Evolutionary conservation across 2,797 vertebrate genomes (phyloP).

Genomic region (Squalus acanthias): DNA sequence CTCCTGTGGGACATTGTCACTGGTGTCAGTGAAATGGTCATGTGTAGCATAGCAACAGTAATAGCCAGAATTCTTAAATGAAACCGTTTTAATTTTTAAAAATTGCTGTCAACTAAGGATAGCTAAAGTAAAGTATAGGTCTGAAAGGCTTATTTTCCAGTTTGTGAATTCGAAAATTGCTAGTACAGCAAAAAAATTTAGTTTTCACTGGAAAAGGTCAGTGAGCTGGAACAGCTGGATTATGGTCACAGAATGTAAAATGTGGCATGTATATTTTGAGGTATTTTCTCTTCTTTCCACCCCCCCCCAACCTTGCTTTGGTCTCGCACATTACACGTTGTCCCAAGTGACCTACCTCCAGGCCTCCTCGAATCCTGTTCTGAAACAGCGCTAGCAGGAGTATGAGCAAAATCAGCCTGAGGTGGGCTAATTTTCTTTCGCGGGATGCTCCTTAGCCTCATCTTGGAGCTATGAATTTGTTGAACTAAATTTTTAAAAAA

Average conservation of each 20-base stretch:
- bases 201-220: neutral
- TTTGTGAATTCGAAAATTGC: neutral
- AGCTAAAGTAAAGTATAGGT: neutral
- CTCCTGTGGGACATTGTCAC: neutral
- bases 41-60: too few relatives aligned
- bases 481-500: too few relatives aligned
- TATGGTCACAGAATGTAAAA: neutral
- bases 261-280: neutral
- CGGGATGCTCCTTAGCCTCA: too few relatives aligned
- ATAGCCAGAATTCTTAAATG: too few relatives aligned
- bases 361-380: too few relatives aligned
- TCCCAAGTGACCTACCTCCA: neutral
- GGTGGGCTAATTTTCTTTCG: too few relatives aligned
- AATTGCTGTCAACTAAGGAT: neutral
- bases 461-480: too few relatives aligned
- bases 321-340: neutral
- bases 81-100: neutral
- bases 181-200: neutral
- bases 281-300: neutral
- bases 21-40: neutral
- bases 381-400: neutral
- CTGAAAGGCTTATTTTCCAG: neutral
- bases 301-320: neutral
- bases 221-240: neutral
- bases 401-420: too few relatives aligned